Base-by-base conservation (phyloP, 2,888 invertebrate species). In the Drosophila helvetica region DNA sequence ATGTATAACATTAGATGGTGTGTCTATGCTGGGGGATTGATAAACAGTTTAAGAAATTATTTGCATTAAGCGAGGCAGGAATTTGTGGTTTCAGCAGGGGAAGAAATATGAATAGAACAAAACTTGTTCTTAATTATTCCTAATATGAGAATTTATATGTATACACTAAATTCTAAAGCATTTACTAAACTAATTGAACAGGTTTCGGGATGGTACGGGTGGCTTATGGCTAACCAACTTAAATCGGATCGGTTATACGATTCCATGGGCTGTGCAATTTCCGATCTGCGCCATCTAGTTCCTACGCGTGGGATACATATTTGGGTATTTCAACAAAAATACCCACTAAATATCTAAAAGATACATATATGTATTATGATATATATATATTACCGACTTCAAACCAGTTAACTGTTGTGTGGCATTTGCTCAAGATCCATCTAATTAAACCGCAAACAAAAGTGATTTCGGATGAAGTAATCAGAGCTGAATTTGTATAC, bases 151-250 rank as follows among this genome's bases (percentile, higher is more conserved):
- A 85, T 87, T 87, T 78, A 88, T 88, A 38, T 38, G 38, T n/a
- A 79, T 67, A 72, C 64, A 66, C 71, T 77, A 59, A 75, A 77
- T 74, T 69, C 67, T 68, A 54, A 56, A 74, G 71, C 80, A 69
- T 70, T 69, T 58, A 74, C 60, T 57, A 74, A 75, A 80, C 83
- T 80, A 77, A 86, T 80, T 79, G 80, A 86, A 86, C 85, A 80
- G 88, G 85, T 86, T 79, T 38, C 38, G 75, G 47, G 42, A 67
- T 58, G 43, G 19, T 27, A 43, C 33, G 66, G 59, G 25, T 1
- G 1, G 38, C 33, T 33, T 33, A 12, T 15, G 0, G 38, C 38
- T 38, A 38, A 38, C 15, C 7, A 38, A 38, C 38, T 7, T 6
- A n/a, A 2, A 38, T 38, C 38, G 38, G 38, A n/a, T 7, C 15